phyloP scores from a whole-genome alignment of 1,140 invertebrate species.

The Pantala flavescens region DNA sequence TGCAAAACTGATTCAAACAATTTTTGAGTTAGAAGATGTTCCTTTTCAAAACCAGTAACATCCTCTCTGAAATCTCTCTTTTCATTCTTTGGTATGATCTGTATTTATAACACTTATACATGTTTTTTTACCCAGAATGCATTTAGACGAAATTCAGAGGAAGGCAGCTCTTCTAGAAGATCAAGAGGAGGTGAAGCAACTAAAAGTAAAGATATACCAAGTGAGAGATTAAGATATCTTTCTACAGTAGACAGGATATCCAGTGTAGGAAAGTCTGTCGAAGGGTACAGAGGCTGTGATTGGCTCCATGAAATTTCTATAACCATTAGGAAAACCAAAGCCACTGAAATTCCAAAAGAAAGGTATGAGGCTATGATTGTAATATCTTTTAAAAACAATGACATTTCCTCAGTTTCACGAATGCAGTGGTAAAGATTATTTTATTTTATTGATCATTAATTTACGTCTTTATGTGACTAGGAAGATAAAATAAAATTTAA shows the following conservation, averaged over 20 bases:
- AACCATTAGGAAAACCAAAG: conserved; percentile 62
- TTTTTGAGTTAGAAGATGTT: no score
- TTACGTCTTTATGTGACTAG: no score
- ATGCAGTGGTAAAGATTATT: no score
- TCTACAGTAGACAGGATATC: conserved; percentile 19
- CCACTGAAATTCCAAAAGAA: conserved; percentile 58
- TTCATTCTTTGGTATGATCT: no score
- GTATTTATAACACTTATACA: no score
- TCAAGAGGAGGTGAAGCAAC: conserved; percentile 14
- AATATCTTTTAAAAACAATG: no score
- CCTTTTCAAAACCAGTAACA: no score
- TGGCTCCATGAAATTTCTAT: conserved; percentile 86
- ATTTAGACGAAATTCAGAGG: neutral
- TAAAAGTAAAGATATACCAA: conserved; percentile 17
- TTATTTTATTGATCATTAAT: no score
- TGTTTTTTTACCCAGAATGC: neutral
- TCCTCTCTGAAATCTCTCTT: no score
- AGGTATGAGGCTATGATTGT: conserved; percentile 34
- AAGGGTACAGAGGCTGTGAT: conserved; percentile 55
- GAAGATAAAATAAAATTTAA: no score
- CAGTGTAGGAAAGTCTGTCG: conserved; percentile 14
- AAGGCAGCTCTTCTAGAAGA: neutral
- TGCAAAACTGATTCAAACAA: no score
- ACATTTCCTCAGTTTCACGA: no score
- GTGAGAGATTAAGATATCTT: conserved; percentile 14